Conservation (phyloP, 1,140 invertebrate genomes). For the Brachionus sp. region DNA sequence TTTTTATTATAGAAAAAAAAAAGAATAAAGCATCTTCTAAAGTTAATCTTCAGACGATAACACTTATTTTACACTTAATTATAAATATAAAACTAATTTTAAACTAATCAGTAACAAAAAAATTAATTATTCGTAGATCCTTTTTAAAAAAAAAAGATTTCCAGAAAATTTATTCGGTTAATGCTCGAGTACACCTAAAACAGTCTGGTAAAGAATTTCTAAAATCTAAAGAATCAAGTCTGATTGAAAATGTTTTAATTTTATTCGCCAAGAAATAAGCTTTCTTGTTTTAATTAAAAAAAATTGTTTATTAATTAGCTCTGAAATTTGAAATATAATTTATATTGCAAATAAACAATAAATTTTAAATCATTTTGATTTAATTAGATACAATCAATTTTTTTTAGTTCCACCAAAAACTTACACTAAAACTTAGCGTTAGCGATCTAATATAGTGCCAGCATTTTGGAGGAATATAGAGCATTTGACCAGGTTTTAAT, state of each 20-base stretch:
- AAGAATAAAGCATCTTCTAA: neutral
- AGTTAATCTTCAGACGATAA: neutral
- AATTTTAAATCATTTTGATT: neutral
- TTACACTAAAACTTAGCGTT: slow-evolving; percentile 65
- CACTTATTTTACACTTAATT: neutral
- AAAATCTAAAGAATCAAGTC: neutral
- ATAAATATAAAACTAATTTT: neutral
- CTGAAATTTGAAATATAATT: neutral
- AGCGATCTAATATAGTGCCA: slow-evolving; percentile 67
- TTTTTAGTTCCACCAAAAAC: slow-evolving; percentile 63
- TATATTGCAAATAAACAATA: neutral
- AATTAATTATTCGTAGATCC: neutral
- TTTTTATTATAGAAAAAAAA: neutral
- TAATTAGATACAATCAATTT: neutral
- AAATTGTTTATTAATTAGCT: slow-evolving; percentile 5
- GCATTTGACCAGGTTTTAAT: slow-evolving; percentile 62
- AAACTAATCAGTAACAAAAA: neutral
- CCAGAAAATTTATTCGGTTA: neutral
- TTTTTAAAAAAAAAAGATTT: neutral
- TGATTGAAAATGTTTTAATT: neutral
- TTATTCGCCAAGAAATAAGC: neutral
- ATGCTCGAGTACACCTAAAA: neutral
- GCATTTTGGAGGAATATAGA: slow-evolving; percentile 65
- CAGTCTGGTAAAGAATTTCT: neutral
- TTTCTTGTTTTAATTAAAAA: neutral